phyloP scores from a whole-genome alignment of 2,888 invertebrate genomes.

The Neria commutata region DNA sequence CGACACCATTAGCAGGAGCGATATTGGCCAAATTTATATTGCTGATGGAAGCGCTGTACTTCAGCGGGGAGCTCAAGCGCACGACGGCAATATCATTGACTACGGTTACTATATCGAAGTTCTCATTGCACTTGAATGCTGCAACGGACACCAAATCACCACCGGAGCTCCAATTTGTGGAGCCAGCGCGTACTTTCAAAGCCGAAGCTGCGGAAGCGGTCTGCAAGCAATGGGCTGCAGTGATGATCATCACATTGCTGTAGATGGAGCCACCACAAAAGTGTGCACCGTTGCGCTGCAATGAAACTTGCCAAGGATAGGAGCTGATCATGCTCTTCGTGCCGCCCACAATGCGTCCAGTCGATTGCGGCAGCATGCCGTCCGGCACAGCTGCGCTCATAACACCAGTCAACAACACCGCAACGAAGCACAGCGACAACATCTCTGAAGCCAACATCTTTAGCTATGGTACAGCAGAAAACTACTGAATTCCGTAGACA shows the following conservation, averaged over 20 bases:
- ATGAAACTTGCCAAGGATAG: constrained; percentile 44
- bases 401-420: constrained; percentile 34
- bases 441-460: constrained; percentile 39
- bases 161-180: constrained; percentile 54
- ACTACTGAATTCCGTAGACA: not conserved
- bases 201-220: constrained; percentile 12
- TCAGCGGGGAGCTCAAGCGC: constrained; percentile 52
- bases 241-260: constrained; percentile 62
- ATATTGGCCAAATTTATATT: constrained; percentile 57
- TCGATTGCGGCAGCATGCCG: constrained; percentile 36
- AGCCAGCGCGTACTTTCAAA: constrained; percentile 63
- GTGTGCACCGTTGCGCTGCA: constrained; percentile 58
- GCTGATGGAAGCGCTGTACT: constrained; percentile 54
- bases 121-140: constrained; percentile 27
- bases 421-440: constrained; percentile 34
- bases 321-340: constrained; percentile 35
- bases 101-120: constrained; percentile 59
- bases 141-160: constrained; percentile 28
- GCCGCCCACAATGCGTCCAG: constrained; percentile 51
- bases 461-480: not conserved
- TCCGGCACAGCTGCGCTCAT: constrained; percentile 36
- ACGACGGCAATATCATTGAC: constrained; percentile 63
- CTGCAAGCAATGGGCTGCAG: constrained; percentile 65
- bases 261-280: constrained; percentile 66
- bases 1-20: constrained; percentile 30